phyloP scores from a whole-genome alignment of 2,888 invertebrate genomes.

The Argynnis bischoffii region DNA sequence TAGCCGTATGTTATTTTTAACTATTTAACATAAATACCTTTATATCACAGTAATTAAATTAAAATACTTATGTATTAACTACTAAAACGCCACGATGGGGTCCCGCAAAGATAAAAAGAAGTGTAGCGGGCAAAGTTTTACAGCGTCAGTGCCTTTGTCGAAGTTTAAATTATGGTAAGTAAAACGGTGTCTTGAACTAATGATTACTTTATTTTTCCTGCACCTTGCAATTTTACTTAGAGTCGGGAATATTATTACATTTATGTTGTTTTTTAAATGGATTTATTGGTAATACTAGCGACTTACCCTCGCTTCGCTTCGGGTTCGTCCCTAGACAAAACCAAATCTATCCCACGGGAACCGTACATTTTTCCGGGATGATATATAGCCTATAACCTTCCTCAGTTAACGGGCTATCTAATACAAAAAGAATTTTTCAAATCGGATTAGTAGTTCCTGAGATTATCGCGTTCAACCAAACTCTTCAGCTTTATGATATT shows the following conservation, averaged over 20 bases:
- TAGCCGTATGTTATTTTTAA: no score
- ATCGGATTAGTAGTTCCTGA: no score
- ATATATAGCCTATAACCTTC: no score
- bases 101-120: constrained; percentile 25
- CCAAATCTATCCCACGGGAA: no score
- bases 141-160: constrained; percentile 31
- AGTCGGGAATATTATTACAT: background rate
- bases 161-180: constrained; percentile 36
- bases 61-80: constrained; percentile 3
- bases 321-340: no score
- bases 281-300: background rate
- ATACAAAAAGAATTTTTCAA: no score
- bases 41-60: constrained; percentile 3
- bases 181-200: constrained; percentile 29
- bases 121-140: constrained; percentile 28
- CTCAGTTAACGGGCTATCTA: no score
- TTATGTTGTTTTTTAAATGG: background rate
- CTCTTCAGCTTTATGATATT: no score
- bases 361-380: no score
- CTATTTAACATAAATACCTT: no score
- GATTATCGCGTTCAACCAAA: no score
- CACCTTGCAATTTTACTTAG: constrained; percentile 15
- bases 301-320: no score
- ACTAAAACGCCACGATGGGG: constrained; percentile 22
- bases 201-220: constrained; percentile 22